Base-by-base conservation (phyloP, 2,113 vertebrate species). In the Gobius niger region DNA sequence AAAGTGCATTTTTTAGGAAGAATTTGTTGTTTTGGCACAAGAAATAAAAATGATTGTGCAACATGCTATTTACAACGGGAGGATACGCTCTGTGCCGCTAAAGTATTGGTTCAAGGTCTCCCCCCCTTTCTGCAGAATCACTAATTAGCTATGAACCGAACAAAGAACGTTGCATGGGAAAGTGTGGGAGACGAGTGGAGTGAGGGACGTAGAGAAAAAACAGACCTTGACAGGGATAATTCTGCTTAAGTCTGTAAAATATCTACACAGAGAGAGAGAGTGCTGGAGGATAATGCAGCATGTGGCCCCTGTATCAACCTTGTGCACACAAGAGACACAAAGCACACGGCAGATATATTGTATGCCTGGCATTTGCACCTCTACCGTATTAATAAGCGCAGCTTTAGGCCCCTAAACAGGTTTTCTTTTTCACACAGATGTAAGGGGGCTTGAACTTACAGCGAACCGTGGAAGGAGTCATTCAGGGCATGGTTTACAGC, bases 211-310 rank as follows among this genome's bases (percentile, higher is more conserved):
- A 67, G 44, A 60, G 63, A 62, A 75, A 75, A 74, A 68, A 6
- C 7, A 73, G 74, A 80, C 81, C 81, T 85, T 83, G 78, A 75
- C 63, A 19, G 67, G 67, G 61, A 75, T 82, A 66, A 71, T 71
- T 79, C 78, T 67, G 46, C 53, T 67, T 73, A 68, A 73, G 42
- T 65, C 66, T 64, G 53, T 73, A 70, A 68, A 75, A 56, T 62
- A 54, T 66, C 50, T 53, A 72, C 63, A 61, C 13, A 46, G 44
- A 46, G 44, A 34, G 54, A 67, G n/a, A 52, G 59, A 72, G 40
- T 14, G 50, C 9, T 71, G 60, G 51, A 49, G 57, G 40, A 65
- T 70, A 62, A 57, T 63, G 56, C 47, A 18, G 53, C 59, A 63
- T 16, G 18, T 7, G 11, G 41, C n/a, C n/a, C 19, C 40, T 0